phyloP scores from a whole-genome alignment of 1,140 invertebrate species.

The Belonocnema kinseyi region DNA sequence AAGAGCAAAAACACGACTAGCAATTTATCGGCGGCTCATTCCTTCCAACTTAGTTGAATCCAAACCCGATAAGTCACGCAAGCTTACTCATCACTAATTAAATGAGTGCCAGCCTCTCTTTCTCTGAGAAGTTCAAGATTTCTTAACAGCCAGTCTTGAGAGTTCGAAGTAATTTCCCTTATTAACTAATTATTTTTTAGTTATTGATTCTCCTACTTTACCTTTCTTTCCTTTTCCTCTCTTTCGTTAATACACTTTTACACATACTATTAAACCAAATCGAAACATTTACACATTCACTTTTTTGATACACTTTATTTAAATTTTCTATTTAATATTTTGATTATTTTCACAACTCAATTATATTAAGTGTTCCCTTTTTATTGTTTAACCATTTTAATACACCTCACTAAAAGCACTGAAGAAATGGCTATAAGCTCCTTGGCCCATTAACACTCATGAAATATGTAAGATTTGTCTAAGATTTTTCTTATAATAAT shows the following conservation, averaged over 20 bases:
- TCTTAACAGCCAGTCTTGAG: not conserved
- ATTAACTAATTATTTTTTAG: no score
- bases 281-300: not conserved
- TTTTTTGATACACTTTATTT: not conserved
- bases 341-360: no score
- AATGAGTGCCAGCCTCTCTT: constrained; percentile 11
- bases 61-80: constrained; percentile 6
- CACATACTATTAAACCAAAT: not conserved
- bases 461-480: no score
- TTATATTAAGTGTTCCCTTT: no score
- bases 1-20: constrained; percentile 13
- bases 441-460: no score
- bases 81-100: constrained; percentile 24
- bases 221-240: not conserved
- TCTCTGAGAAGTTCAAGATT: not conserved
- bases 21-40: constrained; percentile 19
- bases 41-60: not conserved
- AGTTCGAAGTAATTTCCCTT: not conserved
- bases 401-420: no score
- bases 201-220: not conserved
- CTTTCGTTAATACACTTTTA: not conserved
- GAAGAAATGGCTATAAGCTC: no score
- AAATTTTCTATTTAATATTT: not conserved
- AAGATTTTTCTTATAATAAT: no score
- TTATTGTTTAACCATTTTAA: no score